Base-by-base conservation (phyloP, 2,113 vertebrate genomes). In the Zapornia atra region DNA sequence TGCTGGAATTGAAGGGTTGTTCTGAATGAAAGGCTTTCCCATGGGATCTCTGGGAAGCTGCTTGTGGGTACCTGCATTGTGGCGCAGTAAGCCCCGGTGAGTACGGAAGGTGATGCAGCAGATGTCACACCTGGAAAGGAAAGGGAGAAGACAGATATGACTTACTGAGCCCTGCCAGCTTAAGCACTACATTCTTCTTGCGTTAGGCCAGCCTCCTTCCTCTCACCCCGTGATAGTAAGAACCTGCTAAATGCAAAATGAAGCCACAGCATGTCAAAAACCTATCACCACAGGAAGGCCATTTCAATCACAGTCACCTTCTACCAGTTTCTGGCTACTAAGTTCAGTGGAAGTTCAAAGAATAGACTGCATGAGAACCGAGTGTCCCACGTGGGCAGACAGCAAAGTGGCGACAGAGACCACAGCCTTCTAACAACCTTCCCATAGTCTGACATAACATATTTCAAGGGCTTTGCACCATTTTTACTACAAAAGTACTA, bases 21-120 rank as follows among this genome's bases (percentile, higher is more conserved):
- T 99, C 98, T 99, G 99, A 97, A 99, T 99, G 97, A 99, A 99
- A 86, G 99, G 99, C 22, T 97, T 98, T 64, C 99, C 99, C 51
- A 90, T 98, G 7, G 98, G 98, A 81, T 99, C 99, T 69, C 98
- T 98, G 91, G 99, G 99, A 94, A 99, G 99, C 81, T 99, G 98
- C 95, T 99, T 99, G 96, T 99, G 99, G 90, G 99, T 98, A 16
- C 98, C 98, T 0, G 99, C 99, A 11, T 99, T 99, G 94, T 99
- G 99, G 59, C 99, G 99, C 76, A 99, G 97, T 77, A 99, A 86
- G 26, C 99, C 99, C 3, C 99, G 99, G 59, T 99, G 99, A 13
- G 99, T 99, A 33, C 99, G 99, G 79, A 99, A 99, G 51, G 98
- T 99, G 78, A 99, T 98, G 48, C 99, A 99, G 97, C 99, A 99